phyloP scores from a whole-genome alignment of 2,888 invertebrate genomes.

The Yponomeuta malinellus region DNA sequence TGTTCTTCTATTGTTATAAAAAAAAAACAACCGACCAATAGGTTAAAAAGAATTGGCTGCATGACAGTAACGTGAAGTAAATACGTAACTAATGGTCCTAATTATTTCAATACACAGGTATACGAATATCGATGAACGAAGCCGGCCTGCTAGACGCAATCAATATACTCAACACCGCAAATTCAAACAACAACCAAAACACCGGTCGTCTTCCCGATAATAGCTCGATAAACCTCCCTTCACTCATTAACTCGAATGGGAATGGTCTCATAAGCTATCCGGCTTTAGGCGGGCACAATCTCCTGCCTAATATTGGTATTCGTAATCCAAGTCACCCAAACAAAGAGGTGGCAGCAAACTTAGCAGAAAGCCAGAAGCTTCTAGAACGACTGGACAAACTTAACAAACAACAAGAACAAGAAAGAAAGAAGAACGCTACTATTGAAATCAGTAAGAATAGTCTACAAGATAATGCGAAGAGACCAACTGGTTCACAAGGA shows the following conservation, averaged over 20 bases:
- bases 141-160: conserved; percentile 2
- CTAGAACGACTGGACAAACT: conserved; percentile 30
- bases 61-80: too few relatives aligned
- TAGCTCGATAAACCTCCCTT: neutral
- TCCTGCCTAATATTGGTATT: conserved; percentile 3
- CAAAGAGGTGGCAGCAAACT: neutral
- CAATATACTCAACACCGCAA: conserved; percentile 2
- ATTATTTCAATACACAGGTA: neutral
- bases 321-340: neutral
- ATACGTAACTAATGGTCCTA: too few relatives aligned
- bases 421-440: conserved; percentile 18
- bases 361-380: conserved; percentile 22
- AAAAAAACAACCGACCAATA: too few relatives aligned
- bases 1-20: too few relatives aligned
- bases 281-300: neutral
- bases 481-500: neutral
- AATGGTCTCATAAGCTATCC: neutral
- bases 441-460: neutral
- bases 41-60: too few relatives aligned
- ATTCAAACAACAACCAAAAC: conserved; percentile 7
- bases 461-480: neutral
- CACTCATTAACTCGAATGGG: neutral
- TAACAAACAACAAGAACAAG: conserved; percentile 30
- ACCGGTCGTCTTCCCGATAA: neutral
- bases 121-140: neutral